Evolutionary conservation across 2,113 vertebrate genomes (phyloP).

Genomic region (Menidia beryllina): DNA sequence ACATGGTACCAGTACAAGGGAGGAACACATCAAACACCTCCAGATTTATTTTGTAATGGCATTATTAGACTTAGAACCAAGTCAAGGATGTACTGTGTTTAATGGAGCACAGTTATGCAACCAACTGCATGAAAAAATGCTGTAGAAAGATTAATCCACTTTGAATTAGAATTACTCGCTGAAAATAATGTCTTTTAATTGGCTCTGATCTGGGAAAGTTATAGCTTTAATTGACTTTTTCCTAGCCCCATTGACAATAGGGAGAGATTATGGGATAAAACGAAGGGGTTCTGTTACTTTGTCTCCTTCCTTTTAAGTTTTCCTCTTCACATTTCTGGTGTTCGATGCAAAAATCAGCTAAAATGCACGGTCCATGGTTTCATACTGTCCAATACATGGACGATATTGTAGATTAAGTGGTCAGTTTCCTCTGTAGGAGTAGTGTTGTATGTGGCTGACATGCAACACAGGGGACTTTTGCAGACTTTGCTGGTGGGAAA

Average conservation of each 20-base stretch:
- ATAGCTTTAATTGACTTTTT: constrained; percentile 49
- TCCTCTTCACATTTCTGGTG: background rate
- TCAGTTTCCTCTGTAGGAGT: background rate
- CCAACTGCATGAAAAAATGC: constrained; percentile 27
- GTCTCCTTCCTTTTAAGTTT: background rate
- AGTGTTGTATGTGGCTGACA: background rate
- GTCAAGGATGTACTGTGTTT: constrained; percentile 17
- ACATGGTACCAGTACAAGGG: background rate
- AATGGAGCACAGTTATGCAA: constrained; percentile 26
- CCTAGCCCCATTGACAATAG: constrained; percentile 30
- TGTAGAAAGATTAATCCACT: constrained; percentile 9
- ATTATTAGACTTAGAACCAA: constrained; percentile 15
- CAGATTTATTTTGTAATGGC: constrained; percentile 12
- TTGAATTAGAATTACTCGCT: constrained; percentile 16
- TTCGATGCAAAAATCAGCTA: background rate
- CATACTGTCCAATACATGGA: background rate
- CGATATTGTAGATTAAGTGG: background rate
- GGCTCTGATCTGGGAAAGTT: constrained; percentile 32
- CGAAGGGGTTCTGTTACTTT: background rate
- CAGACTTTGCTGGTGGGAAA: constrained; percentile 24
- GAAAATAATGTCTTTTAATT: constrained; percentile 51
- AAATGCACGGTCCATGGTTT: background rate
- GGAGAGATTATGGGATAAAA: constrained; percentile 15
- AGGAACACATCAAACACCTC: constrained; percentile 3
- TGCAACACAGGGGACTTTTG: background rate